These are phyloP conservation scores for Syngnathoides biaculeatus DNA, from an alignment of 2,113 vertebrate genomes.

Conservation along the genomic window DNA sequence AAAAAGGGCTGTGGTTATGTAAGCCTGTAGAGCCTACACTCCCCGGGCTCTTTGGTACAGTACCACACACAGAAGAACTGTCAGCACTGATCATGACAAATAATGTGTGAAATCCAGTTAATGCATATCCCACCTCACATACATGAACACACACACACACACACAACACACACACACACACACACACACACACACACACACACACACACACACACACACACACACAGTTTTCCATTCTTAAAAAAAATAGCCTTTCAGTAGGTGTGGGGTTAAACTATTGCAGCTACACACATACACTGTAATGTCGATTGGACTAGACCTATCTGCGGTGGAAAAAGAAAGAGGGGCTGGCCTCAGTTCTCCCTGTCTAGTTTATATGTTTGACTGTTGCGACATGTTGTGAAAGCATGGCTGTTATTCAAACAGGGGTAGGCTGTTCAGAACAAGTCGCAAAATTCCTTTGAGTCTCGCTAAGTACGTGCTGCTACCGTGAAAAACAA, in stretches of 20 bases:
- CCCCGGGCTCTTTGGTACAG: constrained; percentile 19
- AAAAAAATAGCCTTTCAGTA: constrained; percentile 1
- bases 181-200: background rate
- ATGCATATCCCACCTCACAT: constrained; percentile 8
- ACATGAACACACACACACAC: background rate
- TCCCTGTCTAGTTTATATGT: constrained; percentile 3
- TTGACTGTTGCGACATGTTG: constrained; percentile 15
- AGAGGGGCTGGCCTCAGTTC: constrained; percentile 22
- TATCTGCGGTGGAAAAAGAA: constrained; percentile 5
- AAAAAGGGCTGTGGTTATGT: constrained; percentile 30
- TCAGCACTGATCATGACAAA: constrained; percentile 20
- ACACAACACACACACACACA: background rate
- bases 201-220: background rate
- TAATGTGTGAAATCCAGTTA: constrained; percentile 18
- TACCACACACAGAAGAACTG: constrained; percentile 22
- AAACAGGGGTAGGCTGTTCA: constrained; percentile 20
- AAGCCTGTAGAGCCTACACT: constrained; percentile 21
- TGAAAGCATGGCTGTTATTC: constrained; percentile 31
- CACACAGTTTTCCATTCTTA: background rate
- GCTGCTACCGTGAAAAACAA: constrained; percentile 4
- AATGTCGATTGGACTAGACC: constrained; percentile 36
- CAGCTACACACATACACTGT: constrained; percentile 21
- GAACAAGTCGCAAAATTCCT: constrained; percentile 25
- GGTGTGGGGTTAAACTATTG: constrained; percentile 1
- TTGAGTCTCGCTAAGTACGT: background rate